phyloP scores from a whole-genome alignment of 2,888 invertebrate species.

The Laspeyria flexula region DNA sequence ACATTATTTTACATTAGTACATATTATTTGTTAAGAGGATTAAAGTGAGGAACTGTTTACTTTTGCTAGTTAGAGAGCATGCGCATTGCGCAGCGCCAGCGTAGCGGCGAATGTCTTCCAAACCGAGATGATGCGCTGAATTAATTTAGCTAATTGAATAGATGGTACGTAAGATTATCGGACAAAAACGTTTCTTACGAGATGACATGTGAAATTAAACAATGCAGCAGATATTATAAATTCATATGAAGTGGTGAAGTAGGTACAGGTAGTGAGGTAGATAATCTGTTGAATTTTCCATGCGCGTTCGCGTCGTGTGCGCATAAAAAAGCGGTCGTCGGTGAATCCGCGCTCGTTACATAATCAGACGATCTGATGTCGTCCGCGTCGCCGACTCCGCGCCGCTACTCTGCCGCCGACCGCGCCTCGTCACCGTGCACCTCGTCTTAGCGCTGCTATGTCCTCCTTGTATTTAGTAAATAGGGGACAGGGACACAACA shows the following conservation, averaged over 20 bases:
- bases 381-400: slow-evolving; percentile 45
- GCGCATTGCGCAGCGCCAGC: background rate
- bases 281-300: slow-evolving; percentile 65
- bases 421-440: background rate
- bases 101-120: slow-evolving; percentile 12
- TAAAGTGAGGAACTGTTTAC: background rate
- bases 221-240: slow-evolving; percentile 36
- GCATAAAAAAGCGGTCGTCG: slow-evolving; percentile 55
- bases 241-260: slow-evolving; percentile 33
- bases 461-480: too few species aligned
- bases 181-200: slow-evolving; percentile 33
- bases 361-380: slow-evolving; percentile 59
- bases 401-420: slow-evolving; percentile 48
- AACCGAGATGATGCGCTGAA: slow-evolving; percentile 18
- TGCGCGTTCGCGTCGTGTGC: slow-evolving; percentile 39
- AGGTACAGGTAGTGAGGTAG: slow-evolving; percentile 39
- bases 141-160: slow-evolving; percentile 42
- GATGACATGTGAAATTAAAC: slow-evolving; percentile 44
- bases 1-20: too few species aligned
- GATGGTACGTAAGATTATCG: slow-evolving; percentile 33
- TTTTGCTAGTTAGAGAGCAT: background rate
- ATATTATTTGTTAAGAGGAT: too few species aligned
- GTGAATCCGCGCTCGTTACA: slow-evolving; percentile 64
- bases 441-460: too few species aligned
- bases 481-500: too few species aligned